These are phyloP conservation scores for Crossaster papposus DNA, from an alignment of 53 echinoderm and acorn worm genomes.

Conservation along the genomic window DNA sequence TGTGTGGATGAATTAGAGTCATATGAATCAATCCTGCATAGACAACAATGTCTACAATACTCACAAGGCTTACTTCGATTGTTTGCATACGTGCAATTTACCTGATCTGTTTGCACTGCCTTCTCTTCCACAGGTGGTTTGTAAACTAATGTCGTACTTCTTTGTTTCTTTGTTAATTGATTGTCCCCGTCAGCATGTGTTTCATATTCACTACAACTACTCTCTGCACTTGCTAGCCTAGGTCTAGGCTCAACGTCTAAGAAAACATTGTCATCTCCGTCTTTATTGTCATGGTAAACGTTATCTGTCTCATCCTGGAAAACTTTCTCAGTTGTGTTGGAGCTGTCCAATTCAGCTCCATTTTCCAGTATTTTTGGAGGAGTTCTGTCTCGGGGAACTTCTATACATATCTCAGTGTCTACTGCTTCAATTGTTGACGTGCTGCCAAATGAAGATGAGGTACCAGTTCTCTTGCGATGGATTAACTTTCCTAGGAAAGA, in stretches of 20 bases:
- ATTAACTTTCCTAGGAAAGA: constrained; percentile 30
- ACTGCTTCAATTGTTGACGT: constrained; percentile 16
- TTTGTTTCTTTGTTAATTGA: background rate
- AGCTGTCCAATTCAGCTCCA: constrained; percentile 3
- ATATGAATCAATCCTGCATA: constrained; percentile 28
- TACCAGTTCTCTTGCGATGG: constrained; percentile 27
- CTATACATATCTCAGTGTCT: background rate
- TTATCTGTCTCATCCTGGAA: background rate
- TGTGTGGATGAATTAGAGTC: constrained; percentile 55
- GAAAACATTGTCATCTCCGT: constrained; percentile 7
- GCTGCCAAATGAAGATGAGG: constrained; percentile 19
- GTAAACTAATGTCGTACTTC: constrained; percentile 9
- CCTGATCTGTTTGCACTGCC: constrained; percentile 37
- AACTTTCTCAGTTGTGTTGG: background rate
- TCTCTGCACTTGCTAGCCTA: constrained; percentile 29
- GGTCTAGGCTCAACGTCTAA: constrained; percentile 17
- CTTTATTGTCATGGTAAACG: background rate
- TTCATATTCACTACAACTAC: constrained; percentile 6
- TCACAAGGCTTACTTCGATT: constrained; percentile 33
- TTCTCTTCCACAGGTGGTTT: constrained; percentile 18
- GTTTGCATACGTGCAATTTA: background rate
- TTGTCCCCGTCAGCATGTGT: background rate
- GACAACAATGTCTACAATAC: constrained; percentile 39
- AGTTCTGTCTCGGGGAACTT: background rate
- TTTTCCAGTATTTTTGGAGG: background rate